These are phyloP conservation scores for Exocentrus adspersus DNA, from an alignment of 2,888 invertebrate genomes.

Conservation along the genomic window DNA sequence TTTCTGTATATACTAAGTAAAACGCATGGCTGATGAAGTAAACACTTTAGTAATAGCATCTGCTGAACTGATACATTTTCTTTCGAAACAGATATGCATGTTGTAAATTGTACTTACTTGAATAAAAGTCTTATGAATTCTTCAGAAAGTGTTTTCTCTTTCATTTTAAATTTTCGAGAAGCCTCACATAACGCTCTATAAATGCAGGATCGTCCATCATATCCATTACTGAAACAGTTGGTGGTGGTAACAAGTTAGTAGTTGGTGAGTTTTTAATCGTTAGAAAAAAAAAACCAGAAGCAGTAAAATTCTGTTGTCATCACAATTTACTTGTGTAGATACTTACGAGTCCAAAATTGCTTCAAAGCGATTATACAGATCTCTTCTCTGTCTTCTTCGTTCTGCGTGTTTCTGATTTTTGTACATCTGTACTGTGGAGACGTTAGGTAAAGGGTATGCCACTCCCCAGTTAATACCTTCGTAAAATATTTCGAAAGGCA, in stretches of 20 bases:
- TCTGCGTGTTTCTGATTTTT: slow-evolving; percentile 24
- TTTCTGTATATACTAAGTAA: no score
- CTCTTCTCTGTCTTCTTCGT: slow-evolving; percentile 42
- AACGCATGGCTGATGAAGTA: no score
- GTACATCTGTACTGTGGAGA: slow-evolving; percentile 57
- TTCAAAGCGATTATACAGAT: slow-evolving; percentile 44
- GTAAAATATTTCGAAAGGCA: slow-evolving; percentile 69
- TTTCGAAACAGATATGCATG: no score
- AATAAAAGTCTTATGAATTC: slow-evolving; percentile 78
- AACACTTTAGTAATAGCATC: no score
- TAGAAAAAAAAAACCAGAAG: no score
- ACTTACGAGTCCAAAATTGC: slow-evolving; percentile 43
- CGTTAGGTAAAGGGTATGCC: slow-evolving; percentile 79
- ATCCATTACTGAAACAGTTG: slow-evolving; percentile 76
- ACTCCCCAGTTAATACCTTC: slow-evolving; percentile 79
- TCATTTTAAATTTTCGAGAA: slow-evolving; percentile 70
- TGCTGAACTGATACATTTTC: no score
- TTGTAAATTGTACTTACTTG: slow-evolving; percentile 68
- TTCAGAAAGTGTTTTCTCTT: slow-evolving; percentile 69
- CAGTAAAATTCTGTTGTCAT: no score
- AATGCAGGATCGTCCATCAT: slow-evolving; percentile 76
- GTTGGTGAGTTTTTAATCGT: no score
- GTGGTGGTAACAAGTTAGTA: no score
- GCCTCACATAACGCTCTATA: slow-evolving; percentile 79
- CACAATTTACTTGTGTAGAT: no score